Evolutionary conservation across 1,140 invertebrate genomes (phyloP).

Genomic region (Apis cerana): DNA sequence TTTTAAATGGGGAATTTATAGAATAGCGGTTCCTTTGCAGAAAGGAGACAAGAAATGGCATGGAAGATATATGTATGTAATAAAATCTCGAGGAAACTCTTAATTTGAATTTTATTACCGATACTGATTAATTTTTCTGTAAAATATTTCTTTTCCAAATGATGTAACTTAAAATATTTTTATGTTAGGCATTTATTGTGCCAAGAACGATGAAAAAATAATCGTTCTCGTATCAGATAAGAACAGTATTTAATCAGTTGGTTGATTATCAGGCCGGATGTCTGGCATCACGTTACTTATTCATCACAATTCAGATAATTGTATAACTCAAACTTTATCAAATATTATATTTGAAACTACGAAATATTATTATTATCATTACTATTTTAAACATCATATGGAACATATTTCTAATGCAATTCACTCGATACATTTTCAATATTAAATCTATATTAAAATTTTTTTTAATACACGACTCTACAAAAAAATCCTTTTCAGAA

Average conservation of each 20-base stretch:
- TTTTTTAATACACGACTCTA: not conserved
- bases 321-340: not conserved
- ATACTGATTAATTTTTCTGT: no score
- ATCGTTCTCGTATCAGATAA: not conserved
- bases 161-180: no score
- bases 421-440: no score
- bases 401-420: no score
- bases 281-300: not conserved
- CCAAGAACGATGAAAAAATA: not conserved
- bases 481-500: not conserved
- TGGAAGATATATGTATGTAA: no score
- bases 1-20: no score
- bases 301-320: not conserved
- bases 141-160: no score
- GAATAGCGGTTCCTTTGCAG: no score
- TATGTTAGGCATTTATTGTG: not conserved
- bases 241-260: constrained; percentile 8
- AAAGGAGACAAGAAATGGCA: no score
- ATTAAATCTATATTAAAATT: not conserved
- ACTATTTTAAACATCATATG: no score
- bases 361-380: not conserved
- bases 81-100: no score
- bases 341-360: not conserved
- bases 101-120: no score
- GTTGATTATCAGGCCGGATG: not conserved